phyloP scores from a whole-genome alignment of 2,113 vertebrate species.

The Ctenomys sociabilis region DNA sequence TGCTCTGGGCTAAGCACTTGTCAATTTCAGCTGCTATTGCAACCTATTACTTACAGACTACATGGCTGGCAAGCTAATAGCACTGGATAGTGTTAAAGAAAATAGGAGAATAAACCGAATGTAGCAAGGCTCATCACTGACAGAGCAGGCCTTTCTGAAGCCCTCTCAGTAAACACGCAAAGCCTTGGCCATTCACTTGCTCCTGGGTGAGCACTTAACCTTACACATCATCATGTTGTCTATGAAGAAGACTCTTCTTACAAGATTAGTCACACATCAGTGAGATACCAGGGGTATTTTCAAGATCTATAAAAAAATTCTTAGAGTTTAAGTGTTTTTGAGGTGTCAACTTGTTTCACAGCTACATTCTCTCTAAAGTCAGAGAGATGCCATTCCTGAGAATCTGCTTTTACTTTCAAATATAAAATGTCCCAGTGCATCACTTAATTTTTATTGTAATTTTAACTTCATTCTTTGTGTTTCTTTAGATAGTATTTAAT shows the following conservation, averaged over 20 bases:
- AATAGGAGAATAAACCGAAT: conserved; percentile 82
- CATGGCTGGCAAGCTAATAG: conserved; percentile 89
- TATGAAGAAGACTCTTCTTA: conserved; percentile 25
- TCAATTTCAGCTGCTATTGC: conserved; percentile 90
- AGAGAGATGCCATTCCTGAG: neutral
- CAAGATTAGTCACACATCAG: conserved; percentile 70
- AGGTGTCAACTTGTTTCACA: neutral
- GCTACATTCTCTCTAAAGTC: conserved; percentile 15
- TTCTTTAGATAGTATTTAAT: neutral
- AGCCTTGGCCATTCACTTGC: neutral
- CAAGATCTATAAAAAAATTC: conserved; percentile 32
- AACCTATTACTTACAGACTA: conserved; percentile 91
- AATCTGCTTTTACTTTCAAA: neutral
- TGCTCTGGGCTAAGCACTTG: conserved; percentile 91
- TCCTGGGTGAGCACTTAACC: conserved; percentile 71
- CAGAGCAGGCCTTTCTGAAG: conserved; percentile 63
- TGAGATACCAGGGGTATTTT: neutral
- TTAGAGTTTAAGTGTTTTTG: conserved; percentile 67
- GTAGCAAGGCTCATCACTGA: conserved; percentile 73
- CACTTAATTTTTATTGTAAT: conserved; percentile 5
- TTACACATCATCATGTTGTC: conserved; percentile 55
- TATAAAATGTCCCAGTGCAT: neutral
- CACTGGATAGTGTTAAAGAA: conserved; percentile 81
- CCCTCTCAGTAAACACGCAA: conserved; percentile 64
- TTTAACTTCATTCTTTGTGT: neutral